Conservation (phyloP, 1,140 invertebrate genomes). For the Dysdera silvatica region DNA sequence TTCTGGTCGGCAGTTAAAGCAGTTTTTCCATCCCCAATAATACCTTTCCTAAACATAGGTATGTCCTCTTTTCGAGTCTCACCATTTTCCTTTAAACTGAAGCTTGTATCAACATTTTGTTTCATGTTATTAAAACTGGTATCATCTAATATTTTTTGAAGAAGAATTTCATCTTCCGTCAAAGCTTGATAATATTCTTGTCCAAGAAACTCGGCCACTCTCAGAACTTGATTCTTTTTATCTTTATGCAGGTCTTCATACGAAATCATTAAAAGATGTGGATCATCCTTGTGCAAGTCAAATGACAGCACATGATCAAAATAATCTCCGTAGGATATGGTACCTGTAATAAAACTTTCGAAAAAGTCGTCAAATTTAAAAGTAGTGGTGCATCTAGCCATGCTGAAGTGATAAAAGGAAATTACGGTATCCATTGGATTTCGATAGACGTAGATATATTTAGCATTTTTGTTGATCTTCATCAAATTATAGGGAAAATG, state of each 20-base stretch:
- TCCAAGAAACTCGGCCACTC: conserved; percentile 42
- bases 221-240: neutral
- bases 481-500: conserved; percentile 68
- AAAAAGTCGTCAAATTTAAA: conserved; percentile 25
- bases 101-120: neutral
- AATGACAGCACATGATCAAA: conserved; percentile 39
- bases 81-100: neutral
- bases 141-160: conserved; percentile 5
- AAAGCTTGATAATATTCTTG: conserved; percentile 15
- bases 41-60: conserved; percentile 13
- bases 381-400: neutral
- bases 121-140: conserved; percentile 26
- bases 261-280: conserved; percentile 34
- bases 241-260: conserved; percentile 33
- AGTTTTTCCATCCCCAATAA: conserved; percentile 15
- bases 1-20: neutral
- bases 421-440: conserved; percentile 25
- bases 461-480: conserved; percentile 46
- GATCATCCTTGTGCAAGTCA: conserved; percentile 29
- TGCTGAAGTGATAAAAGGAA: conserved; percentile 18
- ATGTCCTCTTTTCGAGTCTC: neutral
- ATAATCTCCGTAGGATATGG: conserved; percentile 21
- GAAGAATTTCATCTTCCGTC: neutral
- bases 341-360: conserved; percentile 17
- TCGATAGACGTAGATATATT: conserved; percentile 47